Conservation (phyloP, 2,797 vertebrate genomes). For the Rhinogobio ventralis region DNA sequence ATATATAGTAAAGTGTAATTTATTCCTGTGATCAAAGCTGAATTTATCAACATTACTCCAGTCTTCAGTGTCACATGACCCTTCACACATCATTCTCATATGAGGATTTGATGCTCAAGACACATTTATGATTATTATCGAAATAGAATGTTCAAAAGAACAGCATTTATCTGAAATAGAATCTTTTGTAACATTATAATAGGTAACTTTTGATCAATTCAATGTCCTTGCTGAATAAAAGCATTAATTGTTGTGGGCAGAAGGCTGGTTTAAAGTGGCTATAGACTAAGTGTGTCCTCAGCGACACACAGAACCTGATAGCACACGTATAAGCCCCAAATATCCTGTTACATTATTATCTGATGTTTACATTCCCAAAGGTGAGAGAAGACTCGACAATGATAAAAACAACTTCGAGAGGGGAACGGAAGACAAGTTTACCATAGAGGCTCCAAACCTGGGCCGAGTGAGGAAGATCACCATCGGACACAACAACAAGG, state of each 20-base stretch:
- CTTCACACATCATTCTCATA: no score
- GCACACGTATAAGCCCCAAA: no score
- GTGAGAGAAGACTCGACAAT: conserved; percentile 88
- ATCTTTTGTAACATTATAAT: no score
- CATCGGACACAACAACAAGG: conserved; percentile 96
- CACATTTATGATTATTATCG: no score
- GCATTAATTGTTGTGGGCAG: background rate
- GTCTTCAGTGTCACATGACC: no score
- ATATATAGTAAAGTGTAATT: background rate
- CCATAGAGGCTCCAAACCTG: conserved; percentile 88
- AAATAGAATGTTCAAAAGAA: no score
- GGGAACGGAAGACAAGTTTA: conserved; percentile 93
- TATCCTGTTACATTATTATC: no score
- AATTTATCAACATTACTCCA: no score
- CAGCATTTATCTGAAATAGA: no score
- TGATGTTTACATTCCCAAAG: conserved; percentile 66
- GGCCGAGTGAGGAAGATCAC: conserved; percentile 92
- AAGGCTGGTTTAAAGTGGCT: background rate
- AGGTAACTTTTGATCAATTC: background rate
- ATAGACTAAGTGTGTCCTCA: background rate
- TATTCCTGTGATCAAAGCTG: no score
- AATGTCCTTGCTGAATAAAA: background rate
- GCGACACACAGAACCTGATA: background rate
- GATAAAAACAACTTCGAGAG: conserved; percentile 96
- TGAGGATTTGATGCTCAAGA: no score